phyloP scores from a whole-genome alignment of 2,113 vertebrate genomes.

The Gnathonemus longibarbis region DNA sequence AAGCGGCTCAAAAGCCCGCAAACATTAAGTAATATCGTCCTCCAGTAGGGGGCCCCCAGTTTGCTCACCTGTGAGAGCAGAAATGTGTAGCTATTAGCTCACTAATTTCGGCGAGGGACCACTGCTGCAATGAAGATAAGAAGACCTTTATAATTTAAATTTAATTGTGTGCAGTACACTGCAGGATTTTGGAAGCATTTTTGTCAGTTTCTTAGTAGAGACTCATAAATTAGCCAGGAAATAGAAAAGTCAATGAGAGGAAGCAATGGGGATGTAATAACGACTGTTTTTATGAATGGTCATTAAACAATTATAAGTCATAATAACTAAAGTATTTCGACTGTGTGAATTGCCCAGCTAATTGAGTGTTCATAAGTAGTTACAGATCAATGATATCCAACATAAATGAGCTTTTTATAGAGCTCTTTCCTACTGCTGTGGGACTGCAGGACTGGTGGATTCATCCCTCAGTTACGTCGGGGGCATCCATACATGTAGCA shows the following conservation, averaged over 20 bases:
- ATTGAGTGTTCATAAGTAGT: neutral
- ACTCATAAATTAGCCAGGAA: neutral
- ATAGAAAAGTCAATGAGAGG: neutral
- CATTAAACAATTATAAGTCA: neutral
- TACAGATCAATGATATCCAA: neutral
- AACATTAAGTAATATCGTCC: constrained; percentile 73
- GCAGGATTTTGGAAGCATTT: neutral
- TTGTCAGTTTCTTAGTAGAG: neutral
- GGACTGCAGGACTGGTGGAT: neutral
- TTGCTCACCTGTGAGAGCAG: constrained; percentile 53
- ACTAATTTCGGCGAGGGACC: neutral
- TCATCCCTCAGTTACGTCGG: neutral
- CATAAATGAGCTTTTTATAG: neutral
- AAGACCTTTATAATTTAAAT: neutral
- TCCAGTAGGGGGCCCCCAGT: constrained; percentile 67
- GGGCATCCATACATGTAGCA: neutral
- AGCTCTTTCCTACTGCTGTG: neutral
- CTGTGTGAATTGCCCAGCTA: constrained; percentile 3
- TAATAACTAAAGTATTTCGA: neutral
- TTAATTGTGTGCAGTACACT: neutral
- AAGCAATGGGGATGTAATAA: neutral
- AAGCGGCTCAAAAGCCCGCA: constrained; percentile 70
- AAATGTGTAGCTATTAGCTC: neutral
- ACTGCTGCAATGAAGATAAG: neutral
- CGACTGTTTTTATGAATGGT: neutral